A percentile compares a stretch with the other conserved stretches of the same genome.
These are phyloP conservation scores for Pseudochaenichthys georgianus DNA, from an alignment of 2,797 vertebrate genomes.

Conservation along the genomic window DNA sequence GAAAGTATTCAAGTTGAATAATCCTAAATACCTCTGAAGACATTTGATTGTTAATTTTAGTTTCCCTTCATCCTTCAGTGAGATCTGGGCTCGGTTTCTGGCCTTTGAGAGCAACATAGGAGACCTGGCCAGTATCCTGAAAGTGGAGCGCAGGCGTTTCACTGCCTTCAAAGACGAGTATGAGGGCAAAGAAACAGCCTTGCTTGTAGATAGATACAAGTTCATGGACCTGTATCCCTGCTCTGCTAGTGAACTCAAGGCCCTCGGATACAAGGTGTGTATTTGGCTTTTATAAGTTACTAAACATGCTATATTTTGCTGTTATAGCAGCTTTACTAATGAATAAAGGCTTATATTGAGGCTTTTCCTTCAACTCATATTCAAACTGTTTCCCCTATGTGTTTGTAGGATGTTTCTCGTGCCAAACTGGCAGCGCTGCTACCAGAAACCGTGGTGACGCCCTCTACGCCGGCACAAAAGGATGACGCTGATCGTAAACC, in stretches of 20 bases:
- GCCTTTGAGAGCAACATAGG: slow-evolving; percentile 99
- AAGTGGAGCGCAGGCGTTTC: slow-evolving; percentile 97
- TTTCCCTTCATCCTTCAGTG: slow-evolving; percentile 79
- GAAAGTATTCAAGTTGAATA: rapidly evolving
- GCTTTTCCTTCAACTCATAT: neutral
- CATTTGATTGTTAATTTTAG: slow-evolving; percentile 2
- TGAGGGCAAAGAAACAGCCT: slow-evolving; percentile 97
- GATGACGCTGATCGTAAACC: slow-evolving; percentile 98
- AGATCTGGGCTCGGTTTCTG: slow-evolving; percentile 98
- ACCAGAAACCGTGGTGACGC: slow-evolving; percentile 94
- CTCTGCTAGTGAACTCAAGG: slow-evolving; percentile 96
- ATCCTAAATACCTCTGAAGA: rapidly evolving
- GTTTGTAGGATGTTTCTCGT: slow-evolving; percentile 94
- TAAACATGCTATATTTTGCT: neutral
- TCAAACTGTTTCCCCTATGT: slow-evolving; percentile 10
- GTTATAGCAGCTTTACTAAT: neutral
- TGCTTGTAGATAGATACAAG: slow-evolving; percentile 97
- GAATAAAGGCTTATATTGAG: neutral
- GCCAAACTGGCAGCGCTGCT: slow-evolving; percentile 94
- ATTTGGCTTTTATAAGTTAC: neutral
- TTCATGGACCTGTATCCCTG: slow-evolving; percentile 99
- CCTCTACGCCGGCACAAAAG: slow-evolving; percentile 91
- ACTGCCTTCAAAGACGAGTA: slow-evolving; percentile 98
- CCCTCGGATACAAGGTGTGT: slow-evolving; percentile 96
- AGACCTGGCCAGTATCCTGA: slow-evolving; percentile 97